These are phyloP conservation scores for Diuraphis noxia DNA, from an alignment of 1,140 invertebrate genomes.

Conservation along the genomic window DNA sequence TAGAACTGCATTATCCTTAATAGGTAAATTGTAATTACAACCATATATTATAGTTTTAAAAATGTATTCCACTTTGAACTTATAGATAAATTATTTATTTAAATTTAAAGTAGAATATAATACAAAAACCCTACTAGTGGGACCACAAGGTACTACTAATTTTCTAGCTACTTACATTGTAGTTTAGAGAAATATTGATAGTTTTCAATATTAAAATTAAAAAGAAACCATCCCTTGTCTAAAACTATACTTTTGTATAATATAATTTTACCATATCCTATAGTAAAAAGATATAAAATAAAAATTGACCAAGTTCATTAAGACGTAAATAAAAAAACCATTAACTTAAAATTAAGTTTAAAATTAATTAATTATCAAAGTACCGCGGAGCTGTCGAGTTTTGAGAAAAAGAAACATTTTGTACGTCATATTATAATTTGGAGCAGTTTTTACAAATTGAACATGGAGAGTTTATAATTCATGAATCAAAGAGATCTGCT, in stretches of 20 bases:
- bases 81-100: conserved; percentile 34
- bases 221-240: conserved; percentile 53
- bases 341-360: conserved; percentile 50
- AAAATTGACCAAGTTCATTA: conserved; percentile 32
- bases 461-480: conserved; percentile 38
- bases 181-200: conserved; percentile 42
- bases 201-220: conserved; percentile 46
- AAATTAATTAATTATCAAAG: conserved; percentile 50
- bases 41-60: conserved; percentile 31
- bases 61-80: conserved; percentile 45
- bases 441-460: conserved; percentile 31
- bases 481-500: conserved; percentile 40
- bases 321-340: conserved; percentile 46
- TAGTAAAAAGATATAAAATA: conserved; percentile 51
- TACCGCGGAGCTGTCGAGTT: conserved; percentile 37
- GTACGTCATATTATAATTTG: conserved; percentile 32
- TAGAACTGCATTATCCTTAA: conserved; percentile 44
- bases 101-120: conserved; percentile 52
- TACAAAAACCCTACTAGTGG: conserved; percentile 43
- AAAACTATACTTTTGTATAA: conserved; percentile 43
- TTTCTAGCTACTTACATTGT: conserved; percentile 42
- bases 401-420: conserved; percentile 28
- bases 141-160: conserved; percentile 44
- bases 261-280: conserved; percentile 51
- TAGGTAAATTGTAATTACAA: conserved; percentile 37